Evolutionary conservation across 2,797 vertebrate species (phyloP), one percentile per base, ranked within the genome.

Genomic region (Strix occidentalis): DNA sequence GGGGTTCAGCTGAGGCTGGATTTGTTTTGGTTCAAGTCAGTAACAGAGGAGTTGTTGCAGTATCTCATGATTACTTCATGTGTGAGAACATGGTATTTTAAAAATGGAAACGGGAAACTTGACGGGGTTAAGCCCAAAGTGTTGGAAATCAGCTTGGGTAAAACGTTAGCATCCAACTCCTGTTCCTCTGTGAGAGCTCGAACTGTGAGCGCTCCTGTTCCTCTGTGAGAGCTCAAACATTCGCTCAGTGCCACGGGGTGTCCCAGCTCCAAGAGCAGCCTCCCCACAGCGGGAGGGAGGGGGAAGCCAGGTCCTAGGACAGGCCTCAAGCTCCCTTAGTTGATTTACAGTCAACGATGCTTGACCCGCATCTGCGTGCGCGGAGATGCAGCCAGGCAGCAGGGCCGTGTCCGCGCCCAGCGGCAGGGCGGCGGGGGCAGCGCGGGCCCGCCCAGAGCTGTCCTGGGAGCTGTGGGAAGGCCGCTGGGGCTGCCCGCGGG

Each of bases 201-300:
- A 15, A 43, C 26, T 37, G 37, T 37, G 48, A 39, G 39, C 11
- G 39, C 23, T 69, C 20, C 20, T 0, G 1, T 16, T 48, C 13
- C 9, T 15, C 16, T 23, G 48, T 6, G 19, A 69, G 50, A 35
- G 33, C 43, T 45, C 43, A n/a, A 15, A 43, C 26, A 29, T 21
- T 5, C 41, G 2, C 28, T 8, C 1, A 2, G 48, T 18, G 54
- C 41, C n/a, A 16, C 1, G 1, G 31, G 5, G 3, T 12, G 7
- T 12, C 60, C 26, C 68, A 61, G 39, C 37, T 37, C 51, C 4
- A 18, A 9, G 43, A 51, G 37, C 60, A 37, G 51, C 43, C 25
- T 13, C 39, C 25, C 4, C 26, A 0, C 64, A 5, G 64, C 1
- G 1, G 7, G 54, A 54, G 45, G 20, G 53, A 50, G 41, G 1